Base-by-base conservation (phyloP, 1,140 invertebrate species). In the Argopecten irradians region DNA sequence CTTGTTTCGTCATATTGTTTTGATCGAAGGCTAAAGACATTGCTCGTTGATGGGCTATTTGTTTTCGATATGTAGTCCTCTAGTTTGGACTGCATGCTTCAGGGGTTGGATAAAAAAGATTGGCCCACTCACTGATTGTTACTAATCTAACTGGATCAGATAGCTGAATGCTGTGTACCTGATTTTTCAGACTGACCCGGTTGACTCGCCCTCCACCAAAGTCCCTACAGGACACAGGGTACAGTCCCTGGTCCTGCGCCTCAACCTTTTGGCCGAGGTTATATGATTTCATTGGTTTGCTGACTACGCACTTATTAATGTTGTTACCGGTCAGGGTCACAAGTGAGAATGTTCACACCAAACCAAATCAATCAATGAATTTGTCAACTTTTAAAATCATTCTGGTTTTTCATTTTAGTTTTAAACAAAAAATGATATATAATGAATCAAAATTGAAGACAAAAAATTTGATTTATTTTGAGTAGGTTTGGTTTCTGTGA, bases 201-300 rank as follows among this genome's bases (percentile, higher is more conserved):
- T 71, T 71, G 55, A 71, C n/a, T 28, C 55, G 16, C 28, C 55
- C 16, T 28, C 55, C 55, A 71, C 55, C n/a, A 71, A 71, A 71
- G 55, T 71, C 28, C 22, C 55, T 28, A 71, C 55, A 71, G 55
- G 55, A 71, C 55, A 71, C 13, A 71, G 55, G 55, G 55, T 71
- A 3, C 55, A 71, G 55, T 71, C 55, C 55, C 55, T 71, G n/a
- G 55, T 71, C 55, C 55, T 71, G 1, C 55, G 55, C 55, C 55
- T 71, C 14, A 71, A 71, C 55, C 55, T 71, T 71, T 28, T 71
- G 55, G 55, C 55, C 55, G 55, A 71, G 55, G 55, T 71, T 71
- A n/a, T 55, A 55, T 55, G 43, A 55, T 55, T 55, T 55, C 28
- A 71, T 71, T 71, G 55, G 55, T 71, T 71, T 71, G 55, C 55